Percentiles rank a stretch among this genome's conserved stretches.
Conservation (phyloP, 2,113 vertebrate genomes). For the Oncorhynchus kisutch region DNA sequence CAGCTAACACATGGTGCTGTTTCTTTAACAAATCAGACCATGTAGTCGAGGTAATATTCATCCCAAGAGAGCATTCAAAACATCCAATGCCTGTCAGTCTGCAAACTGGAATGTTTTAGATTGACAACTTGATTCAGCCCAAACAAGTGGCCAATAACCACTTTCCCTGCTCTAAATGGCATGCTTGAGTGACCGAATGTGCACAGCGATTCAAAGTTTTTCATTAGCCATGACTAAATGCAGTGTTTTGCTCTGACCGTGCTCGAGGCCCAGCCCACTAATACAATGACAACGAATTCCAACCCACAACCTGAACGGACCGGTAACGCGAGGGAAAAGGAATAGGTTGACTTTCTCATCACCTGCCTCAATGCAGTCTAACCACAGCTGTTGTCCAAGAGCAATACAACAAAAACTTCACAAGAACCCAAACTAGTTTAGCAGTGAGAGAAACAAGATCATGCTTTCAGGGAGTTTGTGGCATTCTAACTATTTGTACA, state of each 20-base stretch:
- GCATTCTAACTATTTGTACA: slow-evolving; percentile 81
- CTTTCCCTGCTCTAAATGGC: slow-evolving; percentile 13
- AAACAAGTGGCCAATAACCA: not conserved
- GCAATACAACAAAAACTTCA: slow-evolving; percentile 89
- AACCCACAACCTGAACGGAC: slow-evolving; percentile 69
- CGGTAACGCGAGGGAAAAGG: slow-evolving; percentile 60
- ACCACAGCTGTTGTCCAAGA: slow-evolving; percentile 87
- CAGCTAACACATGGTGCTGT: slow-evolving; percentile 44
- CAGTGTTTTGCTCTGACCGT: slow-evolving; percentile 76
- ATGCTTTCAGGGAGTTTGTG: slow-evolving; percentile 79
- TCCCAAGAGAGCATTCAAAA: slow-evolving; percentile 2
- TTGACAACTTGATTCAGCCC: slow-evolving; percentile 25
- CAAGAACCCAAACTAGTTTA: slow-evolving; percentile 92
- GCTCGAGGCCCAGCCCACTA: slow-evolving; percentile 79
- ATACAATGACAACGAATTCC: slow-evolving; percentile 63
- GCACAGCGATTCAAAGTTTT: not conserved
- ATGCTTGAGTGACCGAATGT: slow-evolving; percentile 12
- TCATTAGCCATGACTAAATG: slow-evolving; percentile 29
- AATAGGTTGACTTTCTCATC: slow-evolving; percentile 30
- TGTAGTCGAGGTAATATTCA: slow-evolving; percentile 7
- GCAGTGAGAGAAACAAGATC: slow-evolving; percentile 84
- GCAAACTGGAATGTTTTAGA: slow-evolving; percentile 63
- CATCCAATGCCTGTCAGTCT: slow-evolving; percentile 20
- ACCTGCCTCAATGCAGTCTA: slow-evolving; percentile 70
- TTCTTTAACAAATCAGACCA: slow-evolving; percentile 2